Evolutionary conservation across 1,140 invertebrate species (phyloP).

Genomic region (Polyergus mexicanus): DNA sequence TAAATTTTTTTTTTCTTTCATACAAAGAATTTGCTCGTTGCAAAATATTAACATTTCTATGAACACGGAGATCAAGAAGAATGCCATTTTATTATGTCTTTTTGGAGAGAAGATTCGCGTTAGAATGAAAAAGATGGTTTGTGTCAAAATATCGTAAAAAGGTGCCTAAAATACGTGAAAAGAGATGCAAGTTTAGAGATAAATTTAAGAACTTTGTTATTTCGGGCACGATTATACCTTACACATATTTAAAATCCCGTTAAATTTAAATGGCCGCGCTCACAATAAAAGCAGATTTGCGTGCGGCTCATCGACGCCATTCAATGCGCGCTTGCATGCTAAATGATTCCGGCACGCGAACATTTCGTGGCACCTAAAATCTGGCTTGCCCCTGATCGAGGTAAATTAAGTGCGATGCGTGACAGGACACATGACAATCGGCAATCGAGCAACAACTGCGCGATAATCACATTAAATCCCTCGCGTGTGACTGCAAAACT

Average conservation of each 20-base stretch:
- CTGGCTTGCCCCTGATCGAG: neutral
- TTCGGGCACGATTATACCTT: neutral
- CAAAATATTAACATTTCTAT: neutral
- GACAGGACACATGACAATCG: constrained; percentile 38
- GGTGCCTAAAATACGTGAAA: neutral
- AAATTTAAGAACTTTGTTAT: neutral
- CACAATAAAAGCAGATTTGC: constrained; percentile 14
- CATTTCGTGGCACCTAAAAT: constrained; percentile 13
- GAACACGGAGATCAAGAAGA: neutral
- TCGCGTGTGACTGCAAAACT: neutral
- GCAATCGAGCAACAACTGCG: constrained; percentile 8
- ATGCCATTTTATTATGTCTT: neutral
- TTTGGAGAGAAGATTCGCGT: neutral
- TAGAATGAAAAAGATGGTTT: neutral
- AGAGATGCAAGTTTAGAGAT: too few species aligned
- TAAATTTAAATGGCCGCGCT: neutral
- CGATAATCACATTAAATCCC: constrained; percentile 19
- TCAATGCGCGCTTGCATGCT: constrained; percentile 53
- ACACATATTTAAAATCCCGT: neutral
- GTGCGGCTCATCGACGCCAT: constrained; percentile 45
- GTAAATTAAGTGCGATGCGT: constrained; percentile 45
- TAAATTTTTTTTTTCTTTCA: too few species aligned
- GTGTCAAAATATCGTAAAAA: neutral
- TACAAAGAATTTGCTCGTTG: neutral
- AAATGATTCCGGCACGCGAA: constrained; percentile 59